Evolutionary conservation across 2,797 vertebrate genomes (phyloP).

Genomic region (Oreochromis grahami): DNA sequence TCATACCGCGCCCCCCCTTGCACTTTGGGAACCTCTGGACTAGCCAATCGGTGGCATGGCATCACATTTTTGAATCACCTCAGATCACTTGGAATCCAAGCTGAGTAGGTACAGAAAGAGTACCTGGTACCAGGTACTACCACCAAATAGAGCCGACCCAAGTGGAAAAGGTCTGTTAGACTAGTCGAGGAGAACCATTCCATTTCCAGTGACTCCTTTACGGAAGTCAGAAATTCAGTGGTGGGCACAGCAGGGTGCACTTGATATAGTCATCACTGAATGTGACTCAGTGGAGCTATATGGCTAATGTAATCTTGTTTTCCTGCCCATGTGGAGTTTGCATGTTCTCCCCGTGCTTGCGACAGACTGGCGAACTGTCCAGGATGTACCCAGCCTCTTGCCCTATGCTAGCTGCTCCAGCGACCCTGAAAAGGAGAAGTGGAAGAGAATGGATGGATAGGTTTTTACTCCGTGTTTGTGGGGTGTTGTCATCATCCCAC

Average conservation of each 20-base stretch:
- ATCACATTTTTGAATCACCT: accelerated
- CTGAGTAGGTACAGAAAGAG: background rate
- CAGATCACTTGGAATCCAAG: background rate
- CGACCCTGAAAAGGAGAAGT: background rate
- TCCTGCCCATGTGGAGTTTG: background rate
- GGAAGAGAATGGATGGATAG: background rate
- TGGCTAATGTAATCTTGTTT: background rate
- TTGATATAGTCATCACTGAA: background rate
- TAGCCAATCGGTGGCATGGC: background rate
- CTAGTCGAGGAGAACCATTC: background rate
- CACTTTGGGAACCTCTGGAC: background rate
- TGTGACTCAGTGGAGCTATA: background rate
- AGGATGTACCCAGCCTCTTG: background rate
- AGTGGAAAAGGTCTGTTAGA: background rate
- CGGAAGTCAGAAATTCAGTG: background rate
- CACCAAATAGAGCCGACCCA: background rate
- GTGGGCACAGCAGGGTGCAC: background rate
- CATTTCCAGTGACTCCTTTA: background rate
- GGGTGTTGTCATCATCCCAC: background rate
- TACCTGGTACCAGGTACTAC: background rate
- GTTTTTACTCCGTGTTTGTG: background rate
- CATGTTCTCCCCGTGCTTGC: background rate
- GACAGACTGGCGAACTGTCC: background rate
- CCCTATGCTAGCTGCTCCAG: background rate
- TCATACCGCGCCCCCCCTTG: no score